These are phyloP conservation scores for Micropterix aruncella DNA, from an alignment of 2,888 invertebrate species.

Conservation along the genomic window DNA sequence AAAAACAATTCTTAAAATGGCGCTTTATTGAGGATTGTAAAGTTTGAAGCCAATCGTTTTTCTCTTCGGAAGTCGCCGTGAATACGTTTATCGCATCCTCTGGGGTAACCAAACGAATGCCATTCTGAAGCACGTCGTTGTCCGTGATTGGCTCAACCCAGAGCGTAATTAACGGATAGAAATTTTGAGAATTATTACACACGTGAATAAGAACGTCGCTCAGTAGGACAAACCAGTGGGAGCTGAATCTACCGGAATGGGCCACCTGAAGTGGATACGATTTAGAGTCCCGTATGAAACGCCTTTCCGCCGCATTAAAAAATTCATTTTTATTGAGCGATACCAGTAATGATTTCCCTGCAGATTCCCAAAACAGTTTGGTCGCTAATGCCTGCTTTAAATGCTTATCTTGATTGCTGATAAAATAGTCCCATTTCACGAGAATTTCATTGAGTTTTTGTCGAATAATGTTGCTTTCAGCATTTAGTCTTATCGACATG, in stretches of 20 bases:
- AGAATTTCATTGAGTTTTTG: conserved; percentile 41
- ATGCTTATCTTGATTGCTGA: conserved; percentile 46
- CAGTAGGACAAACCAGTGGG: conserved; percentile 69
- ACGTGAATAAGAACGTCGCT: conserved; percentile 70
- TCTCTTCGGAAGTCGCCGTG: conserved; percentile 51
- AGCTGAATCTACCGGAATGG: conserved; percentile 58
- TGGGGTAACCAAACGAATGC: conserved; percentile 58
- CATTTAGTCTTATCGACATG: conserved; percentile 27
- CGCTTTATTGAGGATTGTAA: conserved; percentile 59
- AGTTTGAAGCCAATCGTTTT: conserved; percentile 67
- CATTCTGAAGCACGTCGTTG: conserved; percentile 45
- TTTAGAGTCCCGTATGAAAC: conserved; percentile 68
- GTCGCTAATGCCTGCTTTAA: conserved; percentile 54
- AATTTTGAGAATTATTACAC: conserved; percentile 47
- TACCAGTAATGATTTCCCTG: conserved; percentile 48
- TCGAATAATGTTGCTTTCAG: conserved; percentile 28
- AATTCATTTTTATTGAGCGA: not conserved
- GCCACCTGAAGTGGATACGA: conserved; percentile 52
- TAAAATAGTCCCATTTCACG: conserved; percentile 45
- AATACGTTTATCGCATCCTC: conserved; percentile 60
- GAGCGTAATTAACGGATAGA: conserved; percentile 56
- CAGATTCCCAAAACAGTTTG: conserved; percentile 58
- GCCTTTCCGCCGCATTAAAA: conserved; percentile 30
- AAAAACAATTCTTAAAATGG: conserved; percentile 45
- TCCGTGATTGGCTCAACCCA: conserved; percentile 71